Evolutionary conservation across 92 coral and sea anemone species (phyloP).

Genomic region (Porites rus): DNA sequence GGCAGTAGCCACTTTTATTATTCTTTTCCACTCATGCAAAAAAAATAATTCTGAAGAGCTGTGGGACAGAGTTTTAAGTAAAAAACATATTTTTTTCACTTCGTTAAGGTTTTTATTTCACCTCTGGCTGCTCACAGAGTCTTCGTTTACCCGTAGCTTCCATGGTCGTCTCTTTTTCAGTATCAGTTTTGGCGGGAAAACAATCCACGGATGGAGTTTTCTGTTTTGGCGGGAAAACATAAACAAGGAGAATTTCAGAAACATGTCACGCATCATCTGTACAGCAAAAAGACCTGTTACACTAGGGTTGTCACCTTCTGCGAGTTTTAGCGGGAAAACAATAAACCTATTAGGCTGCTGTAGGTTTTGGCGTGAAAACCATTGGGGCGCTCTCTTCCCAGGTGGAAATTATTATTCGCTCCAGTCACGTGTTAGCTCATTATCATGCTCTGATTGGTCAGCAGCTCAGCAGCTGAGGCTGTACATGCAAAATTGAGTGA

Average conservation of each 20-base stretch:
- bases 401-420: not conserved
- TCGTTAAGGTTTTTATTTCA: not conserved
- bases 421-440: not conserved
- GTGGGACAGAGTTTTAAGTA: too few species aligned
- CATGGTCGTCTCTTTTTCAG: not conserved
- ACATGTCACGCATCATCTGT: too few species aligned
- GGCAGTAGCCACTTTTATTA: not conserved
- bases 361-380: not conserved
- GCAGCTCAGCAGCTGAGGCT: not conserved
- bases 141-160: not conserved
- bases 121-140: not conserved
- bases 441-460: not conserved
- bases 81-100: too few species aligned
- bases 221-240: not conserved
- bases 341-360: not conserved
- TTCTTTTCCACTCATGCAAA: not conserved
- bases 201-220: not conserved
- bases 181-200: constrained; percentile 17
- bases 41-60: too few species aligned
- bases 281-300: too few species aligned
- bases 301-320: not conserved
- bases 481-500: not conserved
- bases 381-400: not conserved
- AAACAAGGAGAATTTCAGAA: too few species aligned
- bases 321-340: constrained; percentile 17